Evolutionary conservation across 2,797 vertebrate species (phyloP), one percentile per base, ranked within the genome.

Genomic region (Pseudochirops cupreus): DNA sequence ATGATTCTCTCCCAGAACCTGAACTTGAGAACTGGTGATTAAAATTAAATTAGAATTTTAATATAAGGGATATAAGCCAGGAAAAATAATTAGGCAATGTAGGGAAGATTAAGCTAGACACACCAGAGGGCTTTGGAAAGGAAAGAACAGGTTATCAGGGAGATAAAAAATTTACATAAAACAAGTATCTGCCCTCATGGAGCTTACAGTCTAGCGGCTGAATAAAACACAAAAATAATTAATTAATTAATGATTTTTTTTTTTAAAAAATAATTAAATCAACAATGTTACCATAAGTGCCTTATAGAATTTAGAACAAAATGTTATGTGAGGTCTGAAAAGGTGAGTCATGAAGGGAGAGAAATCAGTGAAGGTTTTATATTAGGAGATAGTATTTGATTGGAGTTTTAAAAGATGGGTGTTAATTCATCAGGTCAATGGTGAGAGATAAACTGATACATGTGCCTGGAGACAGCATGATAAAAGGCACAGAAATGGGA

Each of bases 401-500:
- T 39, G 21, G n/a, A n/a, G 18, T 82, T 82, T 82, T 82, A 82
- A 24, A 46, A 46, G 16, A 82, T 46, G 67, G 39, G 2, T 24
- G 7, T 82, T 82, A 82, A 74, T 39, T 74, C 62, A 74, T 6
- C 62, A 74, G 62, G 62, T n/a, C 16, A 74, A 46, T 82, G 67
- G n/a, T 24, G 18, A 82, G 29, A 74, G 11, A 74, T 12, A 39
- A n/a, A 21, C 67, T 82, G 2, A 0, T 46, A 7, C 6, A 46
- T 46, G 39, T 82, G 93, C 90, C 4, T 91, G 26, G 94, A 46
- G 92, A 82, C 11, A 94, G 39, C 92, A 92, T 96, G 55, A 59
- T 92, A 94, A 21, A 12, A 95, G 55, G 18, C 39, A 67, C 2
- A 93, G 18, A 94, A 39, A 96, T 74, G 91, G 29, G 52, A 96